phyloP scores from a whole-genome alignment of 2,113 vertebrate species.

The Centropus unirufus region DNA sequence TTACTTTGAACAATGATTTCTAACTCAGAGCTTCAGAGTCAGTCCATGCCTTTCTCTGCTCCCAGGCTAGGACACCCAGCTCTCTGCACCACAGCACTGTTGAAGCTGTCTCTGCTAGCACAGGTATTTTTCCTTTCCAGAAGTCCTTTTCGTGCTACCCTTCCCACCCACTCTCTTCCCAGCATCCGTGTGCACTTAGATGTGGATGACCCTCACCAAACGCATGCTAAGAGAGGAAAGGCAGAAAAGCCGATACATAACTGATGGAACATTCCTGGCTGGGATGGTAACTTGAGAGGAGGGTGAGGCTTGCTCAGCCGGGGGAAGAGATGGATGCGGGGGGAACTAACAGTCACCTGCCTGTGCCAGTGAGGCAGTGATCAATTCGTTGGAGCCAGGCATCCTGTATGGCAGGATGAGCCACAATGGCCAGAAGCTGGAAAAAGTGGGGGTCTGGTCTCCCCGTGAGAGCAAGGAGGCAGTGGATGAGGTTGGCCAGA shows the following conservation, averaged over 20 bases:
- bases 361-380: neutral
- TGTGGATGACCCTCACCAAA: neutral
- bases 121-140: neutral
- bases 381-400: neutral
- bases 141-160: neutral
- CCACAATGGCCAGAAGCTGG: neutral
- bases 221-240: neutral
- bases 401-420: neutral
- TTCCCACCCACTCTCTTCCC: neutral
- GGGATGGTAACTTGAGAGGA: neutral
- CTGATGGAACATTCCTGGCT: neutral
- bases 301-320: neutral
- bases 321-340: neutral
- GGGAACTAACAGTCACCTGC: neutral
- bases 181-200: neutral
- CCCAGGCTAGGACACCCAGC: neutral
- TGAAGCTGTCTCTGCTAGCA: neutral
- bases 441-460: neutral
- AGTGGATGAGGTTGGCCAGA: neutral
- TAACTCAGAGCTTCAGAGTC: neutral
- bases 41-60: neutral
- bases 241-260: neutral
- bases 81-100: neutral
- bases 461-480: neutral
- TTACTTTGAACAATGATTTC: neutral